Conservation (phyloP, 2,113 vertebrate genomes). For the Orientallactaga bullata region DNA sequence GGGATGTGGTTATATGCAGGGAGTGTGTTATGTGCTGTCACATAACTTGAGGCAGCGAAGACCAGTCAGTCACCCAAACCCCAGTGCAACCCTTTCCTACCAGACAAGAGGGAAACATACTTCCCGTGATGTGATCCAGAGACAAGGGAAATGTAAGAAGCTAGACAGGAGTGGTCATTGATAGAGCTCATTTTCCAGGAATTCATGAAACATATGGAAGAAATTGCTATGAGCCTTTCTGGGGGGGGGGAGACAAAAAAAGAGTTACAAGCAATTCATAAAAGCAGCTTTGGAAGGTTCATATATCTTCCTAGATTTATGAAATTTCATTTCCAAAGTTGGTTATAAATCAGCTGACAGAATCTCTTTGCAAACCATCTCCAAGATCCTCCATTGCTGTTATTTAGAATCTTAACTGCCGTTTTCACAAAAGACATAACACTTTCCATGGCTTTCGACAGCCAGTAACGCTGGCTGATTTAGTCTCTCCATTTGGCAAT, state of each 20-base stretch:
- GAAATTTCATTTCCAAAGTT: constrained; percentile 81
- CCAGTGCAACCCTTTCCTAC: not conserved
- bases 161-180: constrained; percentile 14
- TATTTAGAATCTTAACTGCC: constrained; percentile 75
- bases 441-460: constrained; percentile 60
- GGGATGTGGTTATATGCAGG: not conserved
- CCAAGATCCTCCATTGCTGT: constrained; percentile 65
- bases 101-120: not conserved
- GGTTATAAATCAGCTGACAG: constrained; percentile 81
- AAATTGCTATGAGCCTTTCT: constrained; percentile 64
- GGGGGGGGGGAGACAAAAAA: not conserved
- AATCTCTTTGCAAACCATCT: constrained; percentile 52
- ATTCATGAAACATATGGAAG: constrained; percentile 66
- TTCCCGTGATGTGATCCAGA: not conserved
- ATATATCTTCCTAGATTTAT: constrained; percentile 80
- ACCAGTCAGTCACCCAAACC: not conserved
- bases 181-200: constrained; percentile 69
- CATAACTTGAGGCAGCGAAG: not conserved
- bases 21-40: not conserved
- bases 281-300: constrained; percentile 77
- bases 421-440: constrained; percentile 70
- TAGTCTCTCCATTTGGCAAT: constrained; percentile 52
- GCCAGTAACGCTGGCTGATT: constrained; percentile 63
- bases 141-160: constrained; percentile 17
- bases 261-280: constrained; percentile 76